phyloP scores from a whole-genome alignment of 2,888 invertebrate genomes.

The Exephanes ischioxanthus region DNA sequence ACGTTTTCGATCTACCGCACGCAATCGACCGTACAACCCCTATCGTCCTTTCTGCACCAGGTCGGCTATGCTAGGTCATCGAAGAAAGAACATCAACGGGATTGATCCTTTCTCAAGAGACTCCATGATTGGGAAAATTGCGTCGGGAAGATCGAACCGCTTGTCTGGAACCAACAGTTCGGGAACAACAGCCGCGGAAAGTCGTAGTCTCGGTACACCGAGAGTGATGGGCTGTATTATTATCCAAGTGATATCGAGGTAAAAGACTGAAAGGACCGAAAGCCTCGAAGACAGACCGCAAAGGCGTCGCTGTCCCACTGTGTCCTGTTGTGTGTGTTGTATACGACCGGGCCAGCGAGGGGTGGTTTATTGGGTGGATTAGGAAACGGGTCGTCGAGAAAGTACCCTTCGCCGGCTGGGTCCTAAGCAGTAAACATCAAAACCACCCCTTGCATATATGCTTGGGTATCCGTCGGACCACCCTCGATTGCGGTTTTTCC shows the following conservation, averaged over 20 bases:
- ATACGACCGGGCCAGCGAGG: not conserved
- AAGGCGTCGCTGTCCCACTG: not conserved
- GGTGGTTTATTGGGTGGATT: slow-evolving; percentile 10
- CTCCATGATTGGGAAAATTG: not conserved
- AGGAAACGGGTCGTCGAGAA: not conserved
- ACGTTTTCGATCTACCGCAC: not conserved
- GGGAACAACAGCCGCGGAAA: too few relatives aligned
- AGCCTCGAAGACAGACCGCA: not conserved
- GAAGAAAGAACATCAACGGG: not conserved
- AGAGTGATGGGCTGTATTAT: not conserved
- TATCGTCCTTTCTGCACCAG: too few relatives aligned
- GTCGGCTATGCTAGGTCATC: not conserved
- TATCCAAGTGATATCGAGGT: not conserved
- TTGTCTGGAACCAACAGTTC: not conserved
- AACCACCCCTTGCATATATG: not conserved
- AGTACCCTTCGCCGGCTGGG: not conserved
- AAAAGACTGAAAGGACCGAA: not conserved
- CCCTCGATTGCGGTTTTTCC: slow-evolving; percentile 13
- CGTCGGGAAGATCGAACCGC: not conserved
- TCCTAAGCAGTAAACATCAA: slow-evolving; percentile 5
- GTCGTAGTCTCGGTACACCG: not conserved
- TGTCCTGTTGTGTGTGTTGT: not conserved
- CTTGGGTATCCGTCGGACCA: not conserved
- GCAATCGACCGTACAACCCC: not conserved
- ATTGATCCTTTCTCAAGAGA: not conserved